Conservation (phyloP, 2,888 invertebrate genomes). For the Callyntrura guangdongensis region DNA sequence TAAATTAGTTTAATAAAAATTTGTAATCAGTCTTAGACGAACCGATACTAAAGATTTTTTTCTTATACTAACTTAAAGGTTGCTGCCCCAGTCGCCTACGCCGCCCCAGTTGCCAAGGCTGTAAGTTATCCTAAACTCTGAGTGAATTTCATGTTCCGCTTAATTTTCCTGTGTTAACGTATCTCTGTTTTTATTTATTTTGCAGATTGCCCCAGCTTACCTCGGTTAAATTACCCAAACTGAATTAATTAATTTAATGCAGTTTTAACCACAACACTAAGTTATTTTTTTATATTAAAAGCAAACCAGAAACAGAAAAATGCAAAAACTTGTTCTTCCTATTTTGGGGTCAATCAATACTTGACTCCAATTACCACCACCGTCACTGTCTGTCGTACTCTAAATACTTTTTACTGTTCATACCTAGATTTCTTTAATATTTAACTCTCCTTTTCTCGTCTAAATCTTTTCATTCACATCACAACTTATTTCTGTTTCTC, state of each 20-base stretch:
- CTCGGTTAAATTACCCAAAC: slow-evolving; percentile 67
- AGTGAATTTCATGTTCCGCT: slow-evolving; percentile 65
- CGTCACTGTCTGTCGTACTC: slow-evolving; percentile 10
- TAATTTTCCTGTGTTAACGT: slow-evolving; percentile 68
- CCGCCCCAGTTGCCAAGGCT: slow-evolving; percentile 77
- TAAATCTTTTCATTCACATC: background rate
- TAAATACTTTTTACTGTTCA: slow-evolving; percentile 52
- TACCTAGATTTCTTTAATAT: background rate
- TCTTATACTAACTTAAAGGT: too few species aligned
- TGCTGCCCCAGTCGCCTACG: slow-evolving; percentile 83
- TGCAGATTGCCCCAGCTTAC: slow-evolving; percentile 71
- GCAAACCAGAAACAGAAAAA: slow-evolving; percentile 63
- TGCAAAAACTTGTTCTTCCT: slow-evolving; percentile 57
- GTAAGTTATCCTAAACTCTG: slow-evolving; percentile 75
- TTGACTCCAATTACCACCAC: slow-evolving; percentile 14
- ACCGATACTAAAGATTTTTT: too few species aligned
- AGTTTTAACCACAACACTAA: slow-evolving; percentile 55
- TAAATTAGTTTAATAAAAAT: too few species aligned
- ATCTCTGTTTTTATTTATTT: background rate
- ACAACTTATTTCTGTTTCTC: background rate
- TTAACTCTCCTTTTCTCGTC: slow-evolving; percentile 6
- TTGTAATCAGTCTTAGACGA: too few species aligned
- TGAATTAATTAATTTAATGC: slow-evolving; percentile 64
- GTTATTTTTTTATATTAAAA: slow-evolving; percentile 66
- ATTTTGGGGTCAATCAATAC: background rate